These are phyloP conservation scores for Silurus aristotelis DNA, from an alignment of 2,797 vertebrate species.

Conservation along the genomic window DNA sequence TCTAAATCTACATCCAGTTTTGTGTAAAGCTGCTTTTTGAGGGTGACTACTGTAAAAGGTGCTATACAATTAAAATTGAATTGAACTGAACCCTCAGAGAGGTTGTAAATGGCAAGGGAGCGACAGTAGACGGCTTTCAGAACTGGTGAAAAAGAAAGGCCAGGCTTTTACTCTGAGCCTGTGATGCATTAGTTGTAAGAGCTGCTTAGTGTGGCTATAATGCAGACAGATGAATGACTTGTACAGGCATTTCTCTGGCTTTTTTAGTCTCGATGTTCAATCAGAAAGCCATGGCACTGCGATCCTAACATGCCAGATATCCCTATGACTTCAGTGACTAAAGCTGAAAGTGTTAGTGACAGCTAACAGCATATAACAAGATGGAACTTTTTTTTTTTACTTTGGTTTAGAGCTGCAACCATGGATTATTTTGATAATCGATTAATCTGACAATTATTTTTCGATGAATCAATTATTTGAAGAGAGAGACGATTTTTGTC, in stretches of 20 bases:
- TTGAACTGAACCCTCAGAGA: neutral
- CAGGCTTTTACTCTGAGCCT: neutral
- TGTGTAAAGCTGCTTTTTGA: neutral
- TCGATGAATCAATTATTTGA: no score
- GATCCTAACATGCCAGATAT: neutral
- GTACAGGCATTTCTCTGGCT: neutral
- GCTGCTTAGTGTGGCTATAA: neutral
- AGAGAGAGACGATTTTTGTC: no score
- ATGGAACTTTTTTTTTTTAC: neutral
- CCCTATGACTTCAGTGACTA: neutral
- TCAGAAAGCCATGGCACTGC: neutral
- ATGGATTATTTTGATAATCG: no score
- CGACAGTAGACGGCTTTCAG: neutral
- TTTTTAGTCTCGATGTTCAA: neutral
- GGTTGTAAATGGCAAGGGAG: neutral
- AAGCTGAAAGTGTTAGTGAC: neutral
- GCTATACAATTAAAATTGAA: slow-evolving; percentile 3
- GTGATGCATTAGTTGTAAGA: slow-evolving; percentile 7
- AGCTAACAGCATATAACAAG: neutral
- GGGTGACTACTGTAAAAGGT: neutral
- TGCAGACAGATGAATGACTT: neutral
- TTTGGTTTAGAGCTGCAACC: no score
- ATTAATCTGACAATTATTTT: no score
- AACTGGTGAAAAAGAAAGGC: neutral
- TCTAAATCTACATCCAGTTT: neutral